Evolutionary conservation across 1,140 invertebrate species (phyloP).

Genomic region (Bombus fervidus): DNA sequence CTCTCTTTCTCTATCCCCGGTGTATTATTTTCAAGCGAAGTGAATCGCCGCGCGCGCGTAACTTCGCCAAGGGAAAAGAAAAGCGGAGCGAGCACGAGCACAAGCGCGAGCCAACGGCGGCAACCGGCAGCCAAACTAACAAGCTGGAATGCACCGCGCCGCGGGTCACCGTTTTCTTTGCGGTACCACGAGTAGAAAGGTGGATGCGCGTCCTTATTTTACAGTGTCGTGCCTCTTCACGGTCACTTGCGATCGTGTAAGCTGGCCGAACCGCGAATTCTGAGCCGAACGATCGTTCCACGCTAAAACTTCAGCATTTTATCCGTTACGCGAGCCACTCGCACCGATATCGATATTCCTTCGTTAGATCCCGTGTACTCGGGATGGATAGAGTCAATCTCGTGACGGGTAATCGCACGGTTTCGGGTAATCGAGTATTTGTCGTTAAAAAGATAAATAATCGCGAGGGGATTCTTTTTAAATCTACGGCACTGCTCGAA

Average conservation of each 20-base stretch:
- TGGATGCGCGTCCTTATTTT: slow-evolving; percentile 71
- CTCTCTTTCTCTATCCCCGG: background rate
- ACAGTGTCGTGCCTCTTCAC: slow-evolving; percentile 70
- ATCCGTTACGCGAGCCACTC: slow-evolving; percentile 22
- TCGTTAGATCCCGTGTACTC: background rate
- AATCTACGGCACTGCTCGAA: too few relatives aligned
- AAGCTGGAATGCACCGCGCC: slow-evolving; percentile 63
- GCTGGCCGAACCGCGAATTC: slow-evolving; percentile 65
- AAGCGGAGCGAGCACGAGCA: slow-evolving; percentile 39
- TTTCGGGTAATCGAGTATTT: background rate
- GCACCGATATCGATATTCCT: background rate
- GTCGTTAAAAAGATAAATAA: too few relatives aligned
- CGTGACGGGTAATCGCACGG: background rate
- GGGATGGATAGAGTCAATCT: background rate
- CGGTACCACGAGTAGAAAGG: slow-evolving; percentile 69
- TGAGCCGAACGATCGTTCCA: background rate
- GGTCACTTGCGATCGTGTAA: slow-evolving; percentile 66
- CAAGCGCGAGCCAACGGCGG: slow-evolving; percentile 3
- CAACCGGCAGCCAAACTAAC: slow-evolving; percentile 61
- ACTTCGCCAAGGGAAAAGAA: slow-evolving; percentile 24
- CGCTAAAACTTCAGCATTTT: slow-evolving; percentile 13
- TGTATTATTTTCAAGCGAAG: slow-evolving; percentile 55
- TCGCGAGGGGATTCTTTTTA: too few relatives aligned
- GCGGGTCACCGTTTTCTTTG: slow-evolving; percentile 69
- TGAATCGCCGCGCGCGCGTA: slow-evolving; percentile 44